Evolutionary conservation across 2,888 invertebrate species (phyloP), one percentile per base, ranked within the genome.

Genomic region (Kryphioiulus occultus): DNA sequence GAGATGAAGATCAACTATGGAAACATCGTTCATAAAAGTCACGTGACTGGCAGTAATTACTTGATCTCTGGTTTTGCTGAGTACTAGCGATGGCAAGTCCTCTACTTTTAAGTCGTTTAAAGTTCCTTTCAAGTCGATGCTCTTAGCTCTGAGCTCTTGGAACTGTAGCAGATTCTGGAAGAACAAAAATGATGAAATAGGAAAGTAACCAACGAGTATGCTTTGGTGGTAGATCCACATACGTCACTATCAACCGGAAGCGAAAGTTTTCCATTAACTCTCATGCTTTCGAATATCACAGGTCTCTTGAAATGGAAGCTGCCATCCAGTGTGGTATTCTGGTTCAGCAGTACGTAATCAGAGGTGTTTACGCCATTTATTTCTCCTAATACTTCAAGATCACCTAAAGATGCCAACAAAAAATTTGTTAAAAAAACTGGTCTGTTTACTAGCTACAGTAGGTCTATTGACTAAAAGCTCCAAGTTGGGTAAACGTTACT

Each of bases 1-100:
- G 15, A 85, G 44, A 35, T 35, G 19, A 22, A 85, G 42, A 30
- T 85, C 30, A n/a, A n/a, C 26, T 17, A 85, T 85, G 7, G 85
- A 44, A 7, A 85, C 42, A 44, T 85, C 85, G 17, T 85, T 44
- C 44, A 44, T 44, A 44, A 85, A 85, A 44, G 17, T 47, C 42
- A 85, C 47, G 22, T 44, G 39, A 30, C 30, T 47, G 0, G 42
- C 42, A 22, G n/a, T 39, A n/a, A 85, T 39, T 7, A 42, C 22
- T 47, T 85, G 85, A n/a, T 35, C 17, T 22, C 85, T 42, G 17
- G 85, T 85, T 85, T 85, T 85, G 44, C 85, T 44, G 39, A 85
- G 42, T 19, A 85, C 47, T 9, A 85, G 30, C 17, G 42, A 17
- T 9, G 85, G 85, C 22, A 85, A 42, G 22, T 85, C 85, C 19